Evolutionary conservation across 2,113 vertebrate species (phyloP), one percentile per base, ranked within the genome.

Genomic region (Cavia aperea): DNA sequence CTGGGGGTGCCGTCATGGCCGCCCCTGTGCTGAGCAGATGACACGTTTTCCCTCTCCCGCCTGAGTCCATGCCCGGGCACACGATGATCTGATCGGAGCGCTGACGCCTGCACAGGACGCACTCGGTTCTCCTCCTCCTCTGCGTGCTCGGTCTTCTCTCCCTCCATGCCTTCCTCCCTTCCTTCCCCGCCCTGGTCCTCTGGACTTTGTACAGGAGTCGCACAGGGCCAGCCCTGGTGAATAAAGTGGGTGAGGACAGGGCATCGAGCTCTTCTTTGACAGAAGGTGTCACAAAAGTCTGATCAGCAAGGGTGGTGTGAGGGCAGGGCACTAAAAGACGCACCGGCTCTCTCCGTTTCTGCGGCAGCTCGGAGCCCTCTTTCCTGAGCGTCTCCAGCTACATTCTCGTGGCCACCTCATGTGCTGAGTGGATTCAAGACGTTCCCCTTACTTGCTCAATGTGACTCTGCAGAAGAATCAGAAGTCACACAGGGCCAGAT

Each of bases 101-200:
- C 36, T 19, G 36, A n/a, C 6, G 18, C 16, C 10, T 2, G 31
- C 66, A 70, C 36, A 19, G 66, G 33, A n/a, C 66, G 23, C 68
- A 4, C 36, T 39, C 19, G 23, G 2, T 23, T 46, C 72, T 46
- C 2, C 23, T 1, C 4, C 4, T 39, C 23, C 12, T 13, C 39
- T 5, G 23, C 24, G 6, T 7, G 23, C 39, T 1, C 12, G 1
- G 3, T 14, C 21, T 26, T 6, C 72, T 10, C 39, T 46, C n/a
- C 70, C 21, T n/a, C 70, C 23, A 24, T 1, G 2, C 39, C 23
- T 26, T 2, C 4, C 10, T 43, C 72, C 23, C 11, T 46, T 46
- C 72, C 39, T 43, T 7, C 4, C 70, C 70, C 39, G 70, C 5
- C n/a, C 4, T 39, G n/a, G 21, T 43, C 39, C 2, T 24, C 4